Percentiles rank a stretch among this genome's conserved stretches.
Conservation (phyloP, 2,797 vertebrate genomes). For the Xenopus petersii region DNA sequence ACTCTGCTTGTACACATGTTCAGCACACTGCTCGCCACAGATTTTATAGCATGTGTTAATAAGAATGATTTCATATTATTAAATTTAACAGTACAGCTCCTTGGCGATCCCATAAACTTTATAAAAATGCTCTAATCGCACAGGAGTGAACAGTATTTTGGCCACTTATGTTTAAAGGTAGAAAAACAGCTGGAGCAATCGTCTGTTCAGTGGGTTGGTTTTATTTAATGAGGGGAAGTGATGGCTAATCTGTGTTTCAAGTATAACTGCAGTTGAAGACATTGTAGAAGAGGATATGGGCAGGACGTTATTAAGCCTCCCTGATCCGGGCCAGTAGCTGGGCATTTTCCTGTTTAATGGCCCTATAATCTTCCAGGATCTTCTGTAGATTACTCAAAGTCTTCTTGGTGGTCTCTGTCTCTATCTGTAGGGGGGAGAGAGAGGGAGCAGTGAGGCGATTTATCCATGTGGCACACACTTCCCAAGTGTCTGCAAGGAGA, state of each 20-base stretch:
- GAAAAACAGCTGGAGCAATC: background rate
- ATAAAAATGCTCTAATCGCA: too few relatives aligned
- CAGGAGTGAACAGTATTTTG: too few relatives aligned
- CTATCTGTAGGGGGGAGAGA: constrained; percentile 67
- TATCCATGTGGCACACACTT: too few relatives aligned
- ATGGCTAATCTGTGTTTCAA: background rate
- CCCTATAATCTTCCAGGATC: constrained; percentile 85
- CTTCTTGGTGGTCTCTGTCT: constrained; percentile 84
- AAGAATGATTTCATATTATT: too few relatives aligned
- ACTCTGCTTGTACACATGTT: too few relatives aligned
- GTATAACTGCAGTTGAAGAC: background rate
- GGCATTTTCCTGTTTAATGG: constrained; percentile 83
- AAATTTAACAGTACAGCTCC: too few relatives aligned
- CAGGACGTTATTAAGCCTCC: constrained; percentile 63
- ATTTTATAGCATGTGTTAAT: too few relatives aligned
- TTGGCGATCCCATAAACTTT: too few relatives aligned
- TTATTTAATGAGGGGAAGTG: background rate
- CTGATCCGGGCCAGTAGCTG: constrained; percentile 72
- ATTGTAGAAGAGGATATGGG: background rate
- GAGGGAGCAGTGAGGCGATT: too few relatives aligned
- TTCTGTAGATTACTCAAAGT: constrained; percentile 84
- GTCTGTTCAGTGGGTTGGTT: background rate
- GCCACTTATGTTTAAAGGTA: background rate
- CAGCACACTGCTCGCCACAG: too few relatives aligned
- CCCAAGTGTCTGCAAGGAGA: too few relatives aligned